phyloP scores from a whole-genome alignment of 92 coral and sea anemone species.

The Montipora capitata region DNA sequence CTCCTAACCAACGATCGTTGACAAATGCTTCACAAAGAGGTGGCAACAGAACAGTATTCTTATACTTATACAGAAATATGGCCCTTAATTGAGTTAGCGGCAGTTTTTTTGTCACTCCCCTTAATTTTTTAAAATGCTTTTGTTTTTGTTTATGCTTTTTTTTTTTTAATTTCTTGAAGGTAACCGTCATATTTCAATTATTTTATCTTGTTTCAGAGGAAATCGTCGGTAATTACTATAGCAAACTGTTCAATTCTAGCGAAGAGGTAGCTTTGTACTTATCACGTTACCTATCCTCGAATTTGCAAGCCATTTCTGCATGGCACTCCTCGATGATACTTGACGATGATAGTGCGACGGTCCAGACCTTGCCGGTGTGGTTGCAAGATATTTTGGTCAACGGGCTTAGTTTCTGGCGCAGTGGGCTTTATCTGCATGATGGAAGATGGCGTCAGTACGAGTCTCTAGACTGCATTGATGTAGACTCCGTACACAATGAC shows the following conservation, averaged over 20 bases:
- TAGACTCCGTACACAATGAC: conserved; percentile 81
- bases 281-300: conserved; percentile 46
- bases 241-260: conserved; percentile 68
- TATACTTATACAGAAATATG: no score
- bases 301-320: conserved; percentile 51
- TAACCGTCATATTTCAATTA: no score
- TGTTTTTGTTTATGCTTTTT: not conserved
- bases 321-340: conserved; percentile 71
- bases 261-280: conserved; percentile 56
- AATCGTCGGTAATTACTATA: conserved; percentile 54
- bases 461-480: conserved; percentile 74
- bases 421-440: conserved; percentile 68
- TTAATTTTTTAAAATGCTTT: not conserved
- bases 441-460: conserved; percentile 81
- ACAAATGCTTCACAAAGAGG: no score
- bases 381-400: conserved; percentile 70
- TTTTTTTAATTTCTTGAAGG: no score
- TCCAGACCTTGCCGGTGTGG: conserved; percentile 61
- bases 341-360: not conserved
- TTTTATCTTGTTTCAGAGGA: conserved; percentile 20
- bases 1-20: no score
- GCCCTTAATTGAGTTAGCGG: no score
- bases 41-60: no score
- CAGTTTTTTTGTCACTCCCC: no score
- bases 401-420: conserved; percentile 80